Percentiles rank a stretch among this genome's conserved stretches.
Conservation (phyloP, 2,113 vertebrate species). For the Pholis gunnellus region DNA sequence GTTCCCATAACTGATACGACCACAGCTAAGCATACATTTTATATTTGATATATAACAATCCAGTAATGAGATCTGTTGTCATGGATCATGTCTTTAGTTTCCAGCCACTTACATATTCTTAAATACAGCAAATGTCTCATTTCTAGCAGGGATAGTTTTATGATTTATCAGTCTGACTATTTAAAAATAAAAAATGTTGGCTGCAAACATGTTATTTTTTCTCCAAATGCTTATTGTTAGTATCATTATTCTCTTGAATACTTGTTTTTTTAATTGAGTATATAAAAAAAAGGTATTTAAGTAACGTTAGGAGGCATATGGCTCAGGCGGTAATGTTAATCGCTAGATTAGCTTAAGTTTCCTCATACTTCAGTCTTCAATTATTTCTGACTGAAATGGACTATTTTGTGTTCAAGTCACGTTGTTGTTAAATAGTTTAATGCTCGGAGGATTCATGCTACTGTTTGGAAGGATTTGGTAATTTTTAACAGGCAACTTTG, state of each 20-base stretch:
- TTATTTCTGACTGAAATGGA: background rate
- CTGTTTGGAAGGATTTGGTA: background rate
- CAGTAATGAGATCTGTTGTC: background rate
- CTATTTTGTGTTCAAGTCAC: background rate
- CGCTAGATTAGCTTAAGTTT: background rate
- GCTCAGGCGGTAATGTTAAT: conserved; percentile 19
- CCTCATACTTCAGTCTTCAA: conserved; percentile 20
- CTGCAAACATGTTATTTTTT: background rate
- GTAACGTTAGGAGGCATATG: background rate
- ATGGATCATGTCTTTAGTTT: background rate
- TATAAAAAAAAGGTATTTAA: background rate
- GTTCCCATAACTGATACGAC: conserved; percentile 1
- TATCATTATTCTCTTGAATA: too few relatives aligned
- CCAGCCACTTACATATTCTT: background rate
- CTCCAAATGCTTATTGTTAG: background rate
- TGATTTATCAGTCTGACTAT: background rate
- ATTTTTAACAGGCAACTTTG: conserved; percentile 70
- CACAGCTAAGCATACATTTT: background rate
- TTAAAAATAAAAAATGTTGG: background rate
- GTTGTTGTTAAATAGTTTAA: conserved; percentile 6
- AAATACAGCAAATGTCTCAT: background rate
- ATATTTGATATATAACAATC: background rate
- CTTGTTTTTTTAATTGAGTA: background rate
- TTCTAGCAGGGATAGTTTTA: background rate
- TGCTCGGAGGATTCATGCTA: background rate